phyloP scores from a whole-genome alignment of 2,113 vertebrate genomes.

The Heloderma charlesbogerti region DNA sequence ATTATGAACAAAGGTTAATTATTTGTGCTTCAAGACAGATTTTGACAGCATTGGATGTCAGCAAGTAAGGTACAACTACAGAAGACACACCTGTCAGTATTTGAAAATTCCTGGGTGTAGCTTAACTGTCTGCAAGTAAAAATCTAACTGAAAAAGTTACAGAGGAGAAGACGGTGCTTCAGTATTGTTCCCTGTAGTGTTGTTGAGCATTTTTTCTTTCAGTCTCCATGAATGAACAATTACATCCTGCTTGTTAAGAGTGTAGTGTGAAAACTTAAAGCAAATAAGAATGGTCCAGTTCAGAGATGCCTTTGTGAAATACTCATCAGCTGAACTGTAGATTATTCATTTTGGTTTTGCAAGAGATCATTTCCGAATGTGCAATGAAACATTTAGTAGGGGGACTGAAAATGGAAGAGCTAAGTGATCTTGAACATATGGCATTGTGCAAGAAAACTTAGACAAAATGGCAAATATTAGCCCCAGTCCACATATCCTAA shows the following conservation, averaged over 20 bases:
- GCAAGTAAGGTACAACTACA: slow-evolving; percentile 61
- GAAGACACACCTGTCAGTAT: slow-evolving; percentile 71
- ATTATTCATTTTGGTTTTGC: slow-evolving; percentile 1
- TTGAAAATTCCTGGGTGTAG: slow-evolving; percentile 14
- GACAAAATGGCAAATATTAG: not conserved
- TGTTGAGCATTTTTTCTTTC: slow-evolving; percentile 36
- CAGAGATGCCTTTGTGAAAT: slow-evolving; percentile 21
- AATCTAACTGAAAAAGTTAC: not conserved
- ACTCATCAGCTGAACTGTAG: not conserved
- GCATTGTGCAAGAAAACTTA: not conserved
- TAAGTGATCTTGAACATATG: not conserved
- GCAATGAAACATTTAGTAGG: not conserved
- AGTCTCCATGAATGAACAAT: slow-evolving; percentile 37
- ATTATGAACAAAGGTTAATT: slow-evolving; percentile 76
- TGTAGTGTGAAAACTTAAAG: not conserved
- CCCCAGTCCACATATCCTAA: not conserved
- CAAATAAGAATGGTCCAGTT: slow-evolving; percentile 11
- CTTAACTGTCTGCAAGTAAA: slow-evolving; percentile 54
- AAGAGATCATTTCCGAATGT: not conserved
- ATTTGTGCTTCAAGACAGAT: slow-evolving; percentile 72
- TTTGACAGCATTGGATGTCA: slow-evolving; percentile 76
- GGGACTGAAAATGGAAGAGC: not conserved
- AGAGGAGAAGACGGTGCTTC: not conserved
- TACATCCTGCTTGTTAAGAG: slow-evolving; percentile 49
- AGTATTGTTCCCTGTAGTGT: not conserved